Conservation (phyloP, 2,888 invertebrate species). For the Caenorhabditis wallacei region DNA sequence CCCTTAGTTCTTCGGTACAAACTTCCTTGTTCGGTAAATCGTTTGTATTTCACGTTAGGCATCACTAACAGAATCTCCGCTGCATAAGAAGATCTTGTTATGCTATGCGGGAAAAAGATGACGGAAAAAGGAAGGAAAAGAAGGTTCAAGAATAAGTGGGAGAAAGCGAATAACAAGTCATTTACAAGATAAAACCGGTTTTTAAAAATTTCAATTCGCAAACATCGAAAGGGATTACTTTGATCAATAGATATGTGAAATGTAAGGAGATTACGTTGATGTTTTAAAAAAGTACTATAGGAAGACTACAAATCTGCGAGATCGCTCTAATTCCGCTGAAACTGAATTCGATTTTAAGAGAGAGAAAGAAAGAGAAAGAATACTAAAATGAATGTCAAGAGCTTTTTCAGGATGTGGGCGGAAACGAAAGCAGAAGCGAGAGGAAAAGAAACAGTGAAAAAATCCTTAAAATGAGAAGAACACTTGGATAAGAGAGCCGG, state of each 20-base stretch:
- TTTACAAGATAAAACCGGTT: slow-evolving; percentile 13
- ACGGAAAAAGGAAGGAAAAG: slow-evolving; percentile 3
- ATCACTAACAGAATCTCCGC: slow-evolving; percentile 32
- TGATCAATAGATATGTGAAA: neutral
- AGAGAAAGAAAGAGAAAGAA: neutral
- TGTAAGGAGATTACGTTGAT: slow-evolving; percentile 1
- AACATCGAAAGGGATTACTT: slow-evolving; percentile 13
- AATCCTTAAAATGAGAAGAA: slow-evolving; percentile 10
- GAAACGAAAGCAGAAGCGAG: slow-evolving; percentile 33
- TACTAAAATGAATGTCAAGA: slow-evolving; percentile 38
- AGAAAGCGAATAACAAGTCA: slow-evolving; percentile 34
- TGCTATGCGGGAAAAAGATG: slow-evolving; percentile 33
- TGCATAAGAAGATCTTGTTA: slow-evolving; percentile 23
- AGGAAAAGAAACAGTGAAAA: slow-evolving; percentile 17
- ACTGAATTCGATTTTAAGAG: neutral
- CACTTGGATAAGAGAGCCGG: slow-evolving; percentile 5
- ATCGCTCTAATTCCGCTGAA: neutral
- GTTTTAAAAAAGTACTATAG: neutral
- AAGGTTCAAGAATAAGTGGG: slow-evolving; percentile 18
- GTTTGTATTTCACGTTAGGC: slow-evolving; percentile 19
- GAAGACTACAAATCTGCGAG: neutral
- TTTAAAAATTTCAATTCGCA: slow-evolving; percentile 18
- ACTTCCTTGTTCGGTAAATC: slow-evolving; percentile 43
- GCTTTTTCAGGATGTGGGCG: slow-evolving; percentile 14
- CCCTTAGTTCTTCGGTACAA: slow-evolving; percentile 17